Evolutionary conservation across 2,888 invertebrate species (phyloP), one percentile per base, ranked within the genome.

Genomic region (Ormyrus pomaceus): DNA sequence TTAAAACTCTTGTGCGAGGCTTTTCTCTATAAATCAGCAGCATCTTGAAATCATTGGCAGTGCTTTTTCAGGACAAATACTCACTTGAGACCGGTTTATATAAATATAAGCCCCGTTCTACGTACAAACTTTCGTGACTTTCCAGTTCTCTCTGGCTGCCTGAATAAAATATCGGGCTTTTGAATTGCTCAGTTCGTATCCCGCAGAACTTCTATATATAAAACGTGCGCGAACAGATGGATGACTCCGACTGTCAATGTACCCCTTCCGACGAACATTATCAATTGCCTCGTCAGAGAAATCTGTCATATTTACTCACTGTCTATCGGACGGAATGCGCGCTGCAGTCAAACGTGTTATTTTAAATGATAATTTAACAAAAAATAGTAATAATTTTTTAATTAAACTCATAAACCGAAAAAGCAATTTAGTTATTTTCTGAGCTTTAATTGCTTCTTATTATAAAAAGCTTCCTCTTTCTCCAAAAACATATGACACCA

Each of bases 91-190:
- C 19, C 45, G 7, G 62, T 73, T 64, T 55, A 64, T 45, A 71
- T 45, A 71, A 55, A 68, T 56, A 50, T 70, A 70, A 70, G 70
- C 10, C n/a, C 3, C 11, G 45, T 13, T 50, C 45, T 10, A 1
- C 6, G 11, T 62, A 56, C 19, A 64, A 73, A 55, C 62, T 73
- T 73, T 64, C 11, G 19, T 10, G 4, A 48, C 53, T 55, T 55
- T 9, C 19, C 56, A 9, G 34, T 34, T 53, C 71, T 55, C n/a
- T n/a, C 5, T 13, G 45, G 10, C 13, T 61, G 10, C n/a, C 13
- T 48, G 56, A 64, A 64, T 73, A 64, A 73, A 56, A 55, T 64
- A 73, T 56, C 46, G 56, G 56, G 64, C 51, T 56, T 53, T 64
- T 55, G 56, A 64, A 73, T 64, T 59, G 58, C 59, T 70, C 19